Evolutionary conservation across 2,797 vertebrate genomes (phyloP).

Genomic region (Thalassophryne amazonica): DNA sequence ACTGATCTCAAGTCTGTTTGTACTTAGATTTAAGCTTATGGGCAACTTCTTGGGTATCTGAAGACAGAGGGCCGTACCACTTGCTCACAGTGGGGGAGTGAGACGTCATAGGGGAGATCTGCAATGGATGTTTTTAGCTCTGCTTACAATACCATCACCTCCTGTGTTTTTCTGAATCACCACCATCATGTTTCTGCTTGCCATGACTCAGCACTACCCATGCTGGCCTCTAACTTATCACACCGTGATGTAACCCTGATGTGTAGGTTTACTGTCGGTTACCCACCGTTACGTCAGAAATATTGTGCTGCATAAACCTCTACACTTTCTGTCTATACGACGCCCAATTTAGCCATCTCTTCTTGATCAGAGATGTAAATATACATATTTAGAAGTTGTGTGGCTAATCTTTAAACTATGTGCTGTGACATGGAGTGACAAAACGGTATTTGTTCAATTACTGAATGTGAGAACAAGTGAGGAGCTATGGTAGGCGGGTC

Average conservation of each 20-base stretch:
- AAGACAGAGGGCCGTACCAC: constrained; percentile 2
- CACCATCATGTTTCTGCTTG: constrained; percentile 46
- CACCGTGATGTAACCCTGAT: constrained; percentile 26
- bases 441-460: constrained; percentile 44
- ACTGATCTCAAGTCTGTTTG: constrained; percentile 33
- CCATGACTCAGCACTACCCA: constrained; percentile 21
- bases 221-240: constrained; percentile 33
- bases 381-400: constrained; percentile 54
- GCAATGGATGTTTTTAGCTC: constrained; percentile 61
- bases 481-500: constrained; percentile 30
- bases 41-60: constrained; percentile 33
- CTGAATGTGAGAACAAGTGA: constrained; percentile 28
- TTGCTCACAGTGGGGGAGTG: neutral
- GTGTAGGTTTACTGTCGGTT: constrained; percentile 30
- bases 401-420: constrained; percentile 52
- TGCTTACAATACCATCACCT: constrained; percentile 44
- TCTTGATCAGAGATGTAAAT: constrained; percentile 56
- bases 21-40: constrained; percentile 30
- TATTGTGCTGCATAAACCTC: constrained; percentile 39
- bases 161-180: constrained; percentile 42
- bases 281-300: constrained; percentile 41
- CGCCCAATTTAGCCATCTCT: constrained; percentile 37
- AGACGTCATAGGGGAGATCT: constrained; percentile 28
- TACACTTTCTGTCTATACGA: constrained; percentile 29
- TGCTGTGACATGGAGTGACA: constrained; percentile 70